Base-by-base conservation (phyloP, 2,888 invertebrate species). In the Lobophora halterata region DNA sequence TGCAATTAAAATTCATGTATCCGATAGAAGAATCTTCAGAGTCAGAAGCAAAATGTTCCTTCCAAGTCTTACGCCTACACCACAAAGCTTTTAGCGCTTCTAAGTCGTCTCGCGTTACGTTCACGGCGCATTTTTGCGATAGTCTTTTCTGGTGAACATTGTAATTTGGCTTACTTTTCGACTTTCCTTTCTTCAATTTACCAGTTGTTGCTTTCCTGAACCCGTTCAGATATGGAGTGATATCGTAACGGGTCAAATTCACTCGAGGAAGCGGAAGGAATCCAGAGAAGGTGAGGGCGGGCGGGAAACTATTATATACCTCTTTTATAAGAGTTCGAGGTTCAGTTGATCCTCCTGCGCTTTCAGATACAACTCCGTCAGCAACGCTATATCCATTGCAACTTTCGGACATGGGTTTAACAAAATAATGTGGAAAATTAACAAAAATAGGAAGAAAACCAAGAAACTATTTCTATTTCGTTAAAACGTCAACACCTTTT, bases 401-500 rank as follows among this genome's bases (percentile, higher is more conserved):
- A 38, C 37, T 61, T 46, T 45, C 33, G 52, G 61, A 67, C 79
- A 80, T 79, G 47, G 54, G 61, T 52, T 32, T 35, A 43, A 17
- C 30, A 38, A 57, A 57, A 41, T 26, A 59, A 58, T 24, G 53
- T 46, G 46, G 49, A 48, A 65, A 75, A 74, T 65, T 32, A 65
- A 73, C 32, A 62, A 65, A 42, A 67, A 68, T 30, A 61, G 68
- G 65, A 60, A 46, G 48, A 61, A 70, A 70, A 69, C 65, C 57
- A 28, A 46, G 45, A 55, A 52, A 47, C 40, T 46, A 52, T 46
- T 46, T 30, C 20, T 37, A 52, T n/a, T n/a, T n/a, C n/a, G n/a
- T n/a, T n/a, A 65, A 54, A 64, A 69, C 56, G 65, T 71, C 71
- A 78, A 73, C 72, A 70, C n/a, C n/a, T n/a, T n/a, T n/a, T n/a